Conservation (phyloP, 2,888 invertebrate genomes). For the Tachina lurida region DNA sequence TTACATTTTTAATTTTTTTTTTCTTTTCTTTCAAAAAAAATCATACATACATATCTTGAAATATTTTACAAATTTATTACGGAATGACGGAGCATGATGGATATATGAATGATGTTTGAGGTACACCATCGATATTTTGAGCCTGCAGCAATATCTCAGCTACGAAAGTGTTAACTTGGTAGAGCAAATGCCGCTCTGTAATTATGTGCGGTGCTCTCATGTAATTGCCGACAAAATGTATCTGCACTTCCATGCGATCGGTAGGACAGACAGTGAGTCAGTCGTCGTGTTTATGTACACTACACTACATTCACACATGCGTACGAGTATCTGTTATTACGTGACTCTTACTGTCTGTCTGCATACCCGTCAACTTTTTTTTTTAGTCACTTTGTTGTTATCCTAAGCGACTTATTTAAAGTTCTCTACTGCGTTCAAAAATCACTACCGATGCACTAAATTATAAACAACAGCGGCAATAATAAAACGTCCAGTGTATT, state of each 20-base stretch:
- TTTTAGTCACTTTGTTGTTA: constrained; percentile 38
- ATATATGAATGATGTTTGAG: constrained; percentile 48
- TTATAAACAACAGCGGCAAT: background rate
- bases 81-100: constrained; percentile 30
- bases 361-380: background rate
- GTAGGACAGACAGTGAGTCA: constrained; percentile 9
- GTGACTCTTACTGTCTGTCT: constrained; percentile 7
- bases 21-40: background rate
- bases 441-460: constrained; percentile 15
- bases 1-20: constrained; percentile 33
- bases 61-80: constrained; percentile 32
- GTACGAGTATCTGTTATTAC: constrained; percentile 7
- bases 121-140: constrained; percentile 66
- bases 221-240: constrained; percentile 78
- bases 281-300: constrained; percentile 27
- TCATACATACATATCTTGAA: constrained; percentile 22
- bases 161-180: constrained; percentile 83
- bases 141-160: constrained; percentile 77
- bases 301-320: background rate
- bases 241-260: constrained; percentile 42
- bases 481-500: constrained; percentile 8
- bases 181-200: constrained; percentile 81
- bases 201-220: constrained; percentile 78
- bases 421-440: constrained; percentile 42
- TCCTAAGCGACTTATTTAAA: constrained; percentile 49